A percentile compares a stretch with the other conserved stretches of the same genome.
These are phyloP conservation scores for Philypnodon macrostomus DNA, from an alignment of 2,797 vertebrate genomes.

Conservation along the genomic window DNA sequence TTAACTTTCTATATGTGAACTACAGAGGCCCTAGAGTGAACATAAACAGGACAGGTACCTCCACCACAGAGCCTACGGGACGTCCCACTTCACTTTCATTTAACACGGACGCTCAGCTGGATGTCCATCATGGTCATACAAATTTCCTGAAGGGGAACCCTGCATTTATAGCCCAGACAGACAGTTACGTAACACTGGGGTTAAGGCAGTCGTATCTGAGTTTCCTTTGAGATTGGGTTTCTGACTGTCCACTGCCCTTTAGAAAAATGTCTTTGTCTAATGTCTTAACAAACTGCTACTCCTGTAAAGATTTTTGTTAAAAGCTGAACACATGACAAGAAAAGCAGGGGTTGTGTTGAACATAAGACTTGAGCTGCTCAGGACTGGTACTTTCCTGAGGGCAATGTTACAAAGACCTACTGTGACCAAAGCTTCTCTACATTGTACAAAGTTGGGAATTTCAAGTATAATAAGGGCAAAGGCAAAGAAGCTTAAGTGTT, in stretches of 20 bases:
- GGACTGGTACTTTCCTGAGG: neutral
- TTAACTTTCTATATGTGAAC: neutral
- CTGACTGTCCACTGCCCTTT: neutral
- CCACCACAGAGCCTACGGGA: neutral
- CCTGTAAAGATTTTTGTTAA: neutral
- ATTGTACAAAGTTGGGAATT: neutral
- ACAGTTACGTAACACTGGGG: constrained; percentile 11
- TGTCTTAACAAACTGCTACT: neutral
- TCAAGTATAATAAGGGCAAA: neutral
- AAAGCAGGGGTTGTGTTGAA: neutral
- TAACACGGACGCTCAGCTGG: constrained; percentile 17
- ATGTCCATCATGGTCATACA: constrained; percentile 26
- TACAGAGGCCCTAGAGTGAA: neutral
- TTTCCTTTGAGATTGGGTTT: neutral
- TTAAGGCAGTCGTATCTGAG: neutral
- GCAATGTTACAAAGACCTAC: neutral
- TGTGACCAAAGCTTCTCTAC: neutral
- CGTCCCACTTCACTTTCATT: constrained; percentile 12
- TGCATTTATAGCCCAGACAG: constrained; percentile 8
- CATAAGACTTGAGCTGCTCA: neutral
- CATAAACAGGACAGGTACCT: neutral
- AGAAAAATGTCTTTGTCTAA: neutral
- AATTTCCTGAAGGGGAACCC: constrained; percentile 15
- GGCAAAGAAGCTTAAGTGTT: neutral
- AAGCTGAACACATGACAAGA: neutral